Percentiles rank a stretch among this genome's conserved stretches.
Conservation (phyloP, 2,797 vertebrate genomes). For the Paramormyrops hopkinsi region DNA sequence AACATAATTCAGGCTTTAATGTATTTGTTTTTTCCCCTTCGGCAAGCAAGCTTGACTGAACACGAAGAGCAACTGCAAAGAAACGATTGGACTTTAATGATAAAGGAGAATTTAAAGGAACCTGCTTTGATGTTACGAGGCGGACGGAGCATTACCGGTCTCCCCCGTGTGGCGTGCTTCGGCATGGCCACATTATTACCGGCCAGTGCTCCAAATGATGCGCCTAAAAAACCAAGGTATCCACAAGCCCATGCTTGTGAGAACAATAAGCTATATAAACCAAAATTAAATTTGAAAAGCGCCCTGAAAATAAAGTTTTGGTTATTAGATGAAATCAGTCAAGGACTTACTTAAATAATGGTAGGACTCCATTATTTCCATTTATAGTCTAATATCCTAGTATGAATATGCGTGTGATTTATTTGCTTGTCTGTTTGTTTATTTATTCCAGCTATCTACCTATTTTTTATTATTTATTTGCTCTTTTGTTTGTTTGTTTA, state of each 20-base stretch:
- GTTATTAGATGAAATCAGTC: neutral
- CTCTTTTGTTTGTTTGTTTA: neutral
- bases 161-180: constrained; percentile 21
- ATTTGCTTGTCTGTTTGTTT: neutral
- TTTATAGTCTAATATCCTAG: neutral
- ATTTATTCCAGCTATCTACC: neutral
- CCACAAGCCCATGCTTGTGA: neutral
- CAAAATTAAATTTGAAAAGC: neutral
- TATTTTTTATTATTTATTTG: neutral
- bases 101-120: neutral
- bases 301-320: neutral
- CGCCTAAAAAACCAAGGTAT: neutral
- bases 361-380: neutral
- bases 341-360: neutral
- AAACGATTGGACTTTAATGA: neutral
- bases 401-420: neutral
- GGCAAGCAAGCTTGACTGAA: neutral
- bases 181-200: neutral
- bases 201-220: neutral
- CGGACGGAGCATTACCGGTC: neutral
- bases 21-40: neutral
- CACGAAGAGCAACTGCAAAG: neutral
- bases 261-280: neutral
- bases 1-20: neutral
- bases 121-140: constrained; percentile 1